Evolutionary conservation across 2,797 vertebrate species (phyloP), one percentile per base, ranked within the genome.

Genomic region (Urosaurus nigricauda): DNA sequence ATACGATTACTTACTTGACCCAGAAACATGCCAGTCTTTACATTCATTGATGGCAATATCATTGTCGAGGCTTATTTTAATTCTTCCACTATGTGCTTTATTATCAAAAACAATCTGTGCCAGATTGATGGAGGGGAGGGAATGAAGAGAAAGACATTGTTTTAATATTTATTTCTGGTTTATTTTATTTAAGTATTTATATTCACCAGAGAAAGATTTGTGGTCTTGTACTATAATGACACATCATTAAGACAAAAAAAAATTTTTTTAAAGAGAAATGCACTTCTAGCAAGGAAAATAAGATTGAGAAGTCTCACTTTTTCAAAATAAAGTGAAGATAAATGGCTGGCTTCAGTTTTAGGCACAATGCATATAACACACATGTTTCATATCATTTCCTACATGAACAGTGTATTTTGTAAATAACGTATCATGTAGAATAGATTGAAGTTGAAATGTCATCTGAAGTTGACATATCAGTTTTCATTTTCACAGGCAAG

Each of bases 91-190:
- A 89, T 98, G 98, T 60, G 98, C 99, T 90, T 94, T 97, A 91
- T 99, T 99, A 95, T 99, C 98, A 93, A 99, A 99, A 37, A 94
- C 88, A 86, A 99, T 98, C 99, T 99, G 96, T 83, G 95, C 78
- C 63, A 43, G 37, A 63, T 19, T 29, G 65, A 4, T 26, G 65
- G 1, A 26, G 9, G 32, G 6, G 0, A 17, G 29, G 43, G 4
- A 21, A 77, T 84, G 82, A 63, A 94, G 95, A 91, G 90, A 79
- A 81, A 35, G 21, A 47, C 88, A 47, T 35, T 86, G 47, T 75
- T 35, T 74, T 40, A 40, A 63, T 84, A 37, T 37, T 17, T 47
- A 17, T 56, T n/a, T n/a, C n/a, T 43, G 19, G 35, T 71, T 37
- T 63, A 14, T 63, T 70, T 68, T 7, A 70, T 70, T n/a, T 83